Evolutionary conservation across 92 coral and sea anemone genomes (phyloP), one percentile per base, ranked within the genome.

Genomic region (Heteractis magnifica): DNA sequence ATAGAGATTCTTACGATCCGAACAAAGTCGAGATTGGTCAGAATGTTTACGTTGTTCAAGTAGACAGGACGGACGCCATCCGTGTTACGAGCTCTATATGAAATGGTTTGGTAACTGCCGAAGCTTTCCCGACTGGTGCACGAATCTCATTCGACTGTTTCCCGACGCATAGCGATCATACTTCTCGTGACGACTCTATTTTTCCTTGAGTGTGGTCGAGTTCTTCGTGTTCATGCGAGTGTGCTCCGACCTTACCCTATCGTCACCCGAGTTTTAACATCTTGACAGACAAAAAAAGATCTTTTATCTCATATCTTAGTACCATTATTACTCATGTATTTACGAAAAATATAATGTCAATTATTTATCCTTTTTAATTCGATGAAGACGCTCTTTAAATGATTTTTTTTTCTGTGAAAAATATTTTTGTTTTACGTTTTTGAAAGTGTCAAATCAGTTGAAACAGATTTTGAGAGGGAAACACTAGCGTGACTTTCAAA

Each of bases 41-140:
- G 78, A 86, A 85, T 78, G 84, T 91, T 23, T 91, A 88, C 62
- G 94, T 91, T 11, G 92, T 91, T 1, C 91, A 84, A 51, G 85
- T 91, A 7, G 90, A 91, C 72, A 80, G 87, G 72, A 81, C 79
- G 71, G 77, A 76, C 12, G 84, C 88, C 4, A 86, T 90, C 10
- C 83, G 87, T 81, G 89, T 90, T 6, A 85, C 88, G 20, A 85
- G 82, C 88, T 77, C 88, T 13, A 50, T 74, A 51, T 84, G 72
- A 78, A 53, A 53, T 34, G 11, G 18, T 12, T 10, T 18, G 56
- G 72, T 4, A 21, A 14, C 23, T 9, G 14, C 23, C 72, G 21
- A 65, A 20, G 10, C 49, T 55, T 53, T 52, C 12, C 15, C 60
- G 60, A 77, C 59, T 14, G 65, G 7, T 55, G 49, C 51, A 55